Percentiles rank a stretch among this genome's conserved stretches.
These are phyloP conservation scores for Cyclargus thomasi DNA, from an alignment of 1,140 invertebrate genomes.

Conservation along the genomic window DNA sequence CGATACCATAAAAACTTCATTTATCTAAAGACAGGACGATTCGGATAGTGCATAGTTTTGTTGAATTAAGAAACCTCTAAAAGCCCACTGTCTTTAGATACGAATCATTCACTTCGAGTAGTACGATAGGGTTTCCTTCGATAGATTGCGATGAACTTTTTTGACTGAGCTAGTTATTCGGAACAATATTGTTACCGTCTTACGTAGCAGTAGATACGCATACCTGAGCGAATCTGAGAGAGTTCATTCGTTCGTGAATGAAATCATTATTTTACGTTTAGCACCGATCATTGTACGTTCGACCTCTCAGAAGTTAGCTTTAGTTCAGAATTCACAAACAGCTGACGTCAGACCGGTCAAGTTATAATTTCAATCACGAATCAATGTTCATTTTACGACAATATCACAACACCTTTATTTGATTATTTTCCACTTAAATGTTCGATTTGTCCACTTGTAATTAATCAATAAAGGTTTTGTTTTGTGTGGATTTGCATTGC, in stretches of 20 bases:
- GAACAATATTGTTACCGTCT: constrained; percentile 26
- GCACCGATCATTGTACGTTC: constrained; percentile 15
- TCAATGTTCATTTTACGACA: constrained; percentile 53
- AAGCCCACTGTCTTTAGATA: constrained; percentile 33
- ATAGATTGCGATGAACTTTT: constrained; percentile 12
- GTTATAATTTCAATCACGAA: constrained; percentile 43
- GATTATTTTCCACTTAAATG: background rate
- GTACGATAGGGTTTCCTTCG: constrained; percentile 25
- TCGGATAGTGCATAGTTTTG: background rate
- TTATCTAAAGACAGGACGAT: constrained; percentile 31
- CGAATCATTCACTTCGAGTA: constrained; percentile 32
- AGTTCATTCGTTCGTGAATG: constrained; percentile 57
- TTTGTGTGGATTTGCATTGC: constrained; percentile 45
- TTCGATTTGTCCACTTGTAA: constrained; percentile 17
- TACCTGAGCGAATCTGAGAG: constrained; percentile 66
- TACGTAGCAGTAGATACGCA: constrained; percentile 68
- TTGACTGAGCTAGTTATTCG: constrained; percentile 20
- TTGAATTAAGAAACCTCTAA: constrained; percentile 23
- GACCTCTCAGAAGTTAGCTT: background rate
- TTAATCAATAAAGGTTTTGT: constrained; percentile 44
- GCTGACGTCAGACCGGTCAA: constrained; percentile 1
- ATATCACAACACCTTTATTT: constrained; percentile 46
- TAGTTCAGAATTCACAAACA: background rate
- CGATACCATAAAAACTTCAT: constrained; percentile 24
- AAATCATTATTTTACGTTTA: constrained; percentile 14